Base-by-base conservation (phyloP, 2,888 invertebrate genomes). In the Xestobium rufovillosum region DNA sequence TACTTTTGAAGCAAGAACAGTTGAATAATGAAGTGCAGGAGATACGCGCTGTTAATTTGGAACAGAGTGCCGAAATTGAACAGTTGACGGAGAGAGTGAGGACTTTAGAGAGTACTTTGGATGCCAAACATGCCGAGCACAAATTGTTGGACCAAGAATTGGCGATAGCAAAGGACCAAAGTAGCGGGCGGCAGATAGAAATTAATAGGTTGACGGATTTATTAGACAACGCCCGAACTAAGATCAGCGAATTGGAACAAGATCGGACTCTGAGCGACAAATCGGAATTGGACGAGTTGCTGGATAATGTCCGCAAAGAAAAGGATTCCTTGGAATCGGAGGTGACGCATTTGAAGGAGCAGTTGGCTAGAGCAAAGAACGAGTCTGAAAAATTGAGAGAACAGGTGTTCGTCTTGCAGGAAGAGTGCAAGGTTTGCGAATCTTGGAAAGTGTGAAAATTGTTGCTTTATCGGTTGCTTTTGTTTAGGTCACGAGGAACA, bases 211-310 rank as follows among this genome's bases (percentile, higher is more conserved):
- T 88, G 45, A 77, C 78, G 11, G 84, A 84, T 33, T 66, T 88
- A 39, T 67, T 91, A 11, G 90, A 90, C 44, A 85, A 84, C 60
- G 89, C 90, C 4, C 78, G 85, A 53, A 80, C 84, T 3, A 90
- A 91, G 67, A 81, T 84, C 42, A 72, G 71, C 29, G 83, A 86
- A 54, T 60, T 84, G 38, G 81, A 83, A 46, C 75, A 77, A 45
- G 77, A 78, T 42, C 63, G 78, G 40, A 69, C 75, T n/a, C 66
- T 80, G 16, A 77, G 76, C 41, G 80, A 77, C 48, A 80, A 80
- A 53, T 77, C 80, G 26, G 83, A 85, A 56, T 60, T 83, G 27
- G 81, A 83, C 44, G 80, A 81, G 53, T 60, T 84, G 9, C 57
- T 86, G 33, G 78, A 80, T 50, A 72, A 72, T 31, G 74, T 77